Conservation (phyloP, 2,113 vertebrate species). For the Columba livia region DNA sequence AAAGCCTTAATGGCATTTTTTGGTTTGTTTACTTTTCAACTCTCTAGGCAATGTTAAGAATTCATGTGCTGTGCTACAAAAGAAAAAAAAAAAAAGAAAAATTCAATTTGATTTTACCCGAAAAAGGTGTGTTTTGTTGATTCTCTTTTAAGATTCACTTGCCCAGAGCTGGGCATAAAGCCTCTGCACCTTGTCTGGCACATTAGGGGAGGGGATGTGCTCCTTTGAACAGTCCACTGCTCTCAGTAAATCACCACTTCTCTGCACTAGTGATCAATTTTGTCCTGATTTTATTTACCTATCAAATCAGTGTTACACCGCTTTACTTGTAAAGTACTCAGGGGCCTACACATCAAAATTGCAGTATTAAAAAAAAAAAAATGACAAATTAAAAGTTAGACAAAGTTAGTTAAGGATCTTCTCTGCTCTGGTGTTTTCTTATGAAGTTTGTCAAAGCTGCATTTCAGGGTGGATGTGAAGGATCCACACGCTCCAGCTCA, state of each 20-base stretch:
- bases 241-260: background rate
- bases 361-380: background rate
- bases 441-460: background rate
- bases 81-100: too few species aligned
- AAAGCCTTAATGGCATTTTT: background rate
- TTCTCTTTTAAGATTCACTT: background rate
- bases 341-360: background rate
- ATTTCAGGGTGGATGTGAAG: background rate
- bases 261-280: background rate
- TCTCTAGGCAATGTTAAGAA: background rate
- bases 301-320: background rate
- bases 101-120: background rate
- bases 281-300: background rate
- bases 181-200: background rate
- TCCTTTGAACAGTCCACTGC: background rate
- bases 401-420: background rate
- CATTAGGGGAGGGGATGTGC: background rate
- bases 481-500: background rate
- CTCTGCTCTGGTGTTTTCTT: background rate
- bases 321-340: background rate
- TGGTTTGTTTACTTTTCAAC: background rate
- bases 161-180: background rate
- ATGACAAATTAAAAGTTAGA: background rate
- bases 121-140: background rate
- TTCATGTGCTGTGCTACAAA: rapidly evolving